Percentiles rank a stretch among this genome's conserved stretches.
These are phyloP conservation scores for Nephrotoma guestfalica DNA, from an alignment of 2,888 invertebrate genomes.

Conservation along the genomic window DNA sequence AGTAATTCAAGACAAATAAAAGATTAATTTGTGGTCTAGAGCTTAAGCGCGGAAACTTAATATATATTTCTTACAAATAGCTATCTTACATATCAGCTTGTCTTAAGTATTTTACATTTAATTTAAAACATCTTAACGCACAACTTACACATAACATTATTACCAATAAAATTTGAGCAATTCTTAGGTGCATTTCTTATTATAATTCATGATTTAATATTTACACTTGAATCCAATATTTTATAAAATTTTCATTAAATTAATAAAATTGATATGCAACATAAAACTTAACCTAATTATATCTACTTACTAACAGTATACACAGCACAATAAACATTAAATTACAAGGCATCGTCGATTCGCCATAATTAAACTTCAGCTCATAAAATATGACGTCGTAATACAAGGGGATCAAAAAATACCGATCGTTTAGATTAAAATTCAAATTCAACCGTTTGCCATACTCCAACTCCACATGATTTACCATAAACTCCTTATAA, in stretches of 20 bases:
- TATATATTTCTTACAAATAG: neutral
- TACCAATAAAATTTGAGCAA: neutral
- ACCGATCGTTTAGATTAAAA: slow-evolving; percentile 19
- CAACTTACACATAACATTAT: neutral
- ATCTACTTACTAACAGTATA: neutral
- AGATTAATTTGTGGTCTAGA: neutral
- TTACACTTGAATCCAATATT: neutral
- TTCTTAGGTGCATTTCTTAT: neutral
- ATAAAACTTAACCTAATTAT: neutral
- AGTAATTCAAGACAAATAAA: neutral
- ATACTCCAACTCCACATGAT: slow-evolving; percentile 19
- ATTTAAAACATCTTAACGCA: neutral
- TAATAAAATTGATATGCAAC: neutral
- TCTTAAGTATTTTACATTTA: neutral
- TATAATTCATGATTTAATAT: neutral
- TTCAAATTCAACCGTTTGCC: slow-evolving; percentile 25
- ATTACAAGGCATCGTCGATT: neutral
- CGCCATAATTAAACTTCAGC: neutral
- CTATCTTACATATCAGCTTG: neutral
- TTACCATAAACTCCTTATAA: slow-evolving; percentile 20
- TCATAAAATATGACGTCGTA: slow-evolving; percentile 24
- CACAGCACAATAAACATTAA: neutral
- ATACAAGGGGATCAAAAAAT: slow-evolving; percentile 19
- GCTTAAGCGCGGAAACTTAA: neutral
- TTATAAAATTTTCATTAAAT: too few relatives aligned